These are phyloP conservation scores for Oryctes rhinoceros DNA, from an alignment of 1,140 invertebrate genomes.

Conservation along the genomic window DNA sequence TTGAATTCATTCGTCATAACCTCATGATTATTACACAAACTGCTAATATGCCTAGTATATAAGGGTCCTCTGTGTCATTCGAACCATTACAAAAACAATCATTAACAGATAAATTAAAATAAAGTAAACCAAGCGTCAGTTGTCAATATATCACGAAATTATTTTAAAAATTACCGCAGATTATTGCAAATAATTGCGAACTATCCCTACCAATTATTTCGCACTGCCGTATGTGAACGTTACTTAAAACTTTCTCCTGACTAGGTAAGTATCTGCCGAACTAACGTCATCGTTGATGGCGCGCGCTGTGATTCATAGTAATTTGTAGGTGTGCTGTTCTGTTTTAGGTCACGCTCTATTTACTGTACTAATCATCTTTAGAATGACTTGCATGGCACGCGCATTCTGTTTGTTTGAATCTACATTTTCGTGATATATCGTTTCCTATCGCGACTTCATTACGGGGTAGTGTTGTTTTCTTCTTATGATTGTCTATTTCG, in stretches of 20 bases:
- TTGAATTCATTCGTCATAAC: no score
- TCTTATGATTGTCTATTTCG: neutral
- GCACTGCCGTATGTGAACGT: no score
- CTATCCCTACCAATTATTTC: no score
- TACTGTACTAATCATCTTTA: neutral
- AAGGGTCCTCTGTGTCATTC: no score
- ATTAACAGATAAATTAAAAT: no score
- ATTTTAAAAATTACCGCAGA: no score
- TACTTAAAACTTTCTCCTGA: neutral
- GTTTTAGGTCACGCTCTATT: slow-evolving; percentile 19
- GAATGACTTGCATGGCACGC: neutral
- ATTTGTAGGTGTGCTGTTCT: neutral
- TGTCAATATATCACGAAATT: no score
- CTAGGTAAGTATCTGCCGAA: neutral
- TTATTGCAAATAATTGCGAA: no score
- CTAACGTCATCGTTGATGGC: neutral
- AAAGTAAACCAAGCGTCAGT: no score
- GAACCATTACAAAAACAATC: no score
- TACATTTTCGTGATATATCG: neutral
- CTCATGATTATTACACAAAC: no score
- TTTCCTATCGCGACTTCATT: neutral
- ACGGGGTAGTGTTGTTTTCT: neutral
- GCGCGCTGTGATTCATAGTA: neutral
- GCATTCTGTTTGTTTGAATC: slow-evolving; percentile 4
- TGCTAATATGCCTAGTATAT: no score